Percentiles rank a stretch among this genome's conserved stretches.
Evolutionary conservation across 2,113 vertebrate species (phyloP).

Genomic region (Psettodes erumei): DNA sequence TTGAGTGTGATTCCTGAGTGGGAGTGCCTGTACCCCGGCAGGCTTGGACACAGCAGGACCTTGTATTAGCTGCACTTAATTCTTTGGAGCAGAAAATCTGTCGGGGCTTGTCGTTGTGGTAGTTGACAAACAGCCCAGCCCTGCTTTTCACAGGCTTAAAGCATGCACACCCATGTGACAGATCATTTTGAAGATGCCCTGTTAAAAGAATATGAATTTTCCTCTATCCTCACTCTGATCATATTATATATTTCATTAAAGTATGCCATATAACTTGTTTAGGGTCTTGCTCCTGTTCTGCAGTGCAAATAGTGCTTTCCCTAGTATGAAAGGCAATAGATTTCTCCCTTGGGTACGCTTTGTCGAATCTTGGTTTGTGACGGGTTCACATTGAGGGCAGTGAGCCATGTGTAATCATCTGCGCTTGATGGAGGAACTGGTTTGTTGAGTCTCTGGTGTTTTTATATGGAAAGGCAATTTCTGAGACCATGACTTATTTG

Average conservation of each 20-base stretch:
- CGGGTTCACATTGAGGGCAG: constrained; percentile 16
- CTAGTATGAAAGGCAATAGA: background rate
- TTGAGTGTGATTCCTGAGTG: constrained; percentile 32
- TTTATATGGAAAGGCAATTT: background rate
- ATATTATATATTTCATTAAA: background rate
- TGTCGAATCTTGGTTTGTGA: background rate
- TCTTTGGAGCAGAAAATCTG: constrained; percentile 73
- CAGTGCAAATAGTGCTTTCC: background rate
- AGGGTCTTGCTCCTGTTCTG: background rate
- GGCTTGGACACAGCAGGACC: constrained; percentile 48
- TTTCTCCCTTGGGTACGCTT: background rate
- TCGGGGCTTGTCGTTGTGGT: constrained; percentile 46
- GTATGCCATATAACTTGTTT: background rate
- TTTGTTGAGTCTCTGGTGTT: constrained; percentile 10
- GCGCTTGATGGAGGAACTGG: background rate
- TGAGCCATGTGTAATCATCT: constrained; percentile 14
- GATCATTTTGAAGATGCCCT: background rate
- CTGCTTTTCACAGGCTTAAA: constrained; percentile 21
- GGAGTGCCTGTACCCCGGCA: constrained; percentile 18
- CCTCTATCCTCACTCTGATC: background rate
- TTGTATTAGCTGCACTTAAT: constrained; percentile 63
- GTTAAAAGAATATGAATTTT: background rate
- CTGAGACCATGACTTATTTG: background rate
- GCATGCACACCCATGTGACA: constrained; percentile 3
- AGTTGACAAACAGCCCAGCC: constrained; percentile 39